Base-by-base conservation (phyloP, 2,797 vertebrate genomes). In the Poeciliopsis turneri region DNA sequence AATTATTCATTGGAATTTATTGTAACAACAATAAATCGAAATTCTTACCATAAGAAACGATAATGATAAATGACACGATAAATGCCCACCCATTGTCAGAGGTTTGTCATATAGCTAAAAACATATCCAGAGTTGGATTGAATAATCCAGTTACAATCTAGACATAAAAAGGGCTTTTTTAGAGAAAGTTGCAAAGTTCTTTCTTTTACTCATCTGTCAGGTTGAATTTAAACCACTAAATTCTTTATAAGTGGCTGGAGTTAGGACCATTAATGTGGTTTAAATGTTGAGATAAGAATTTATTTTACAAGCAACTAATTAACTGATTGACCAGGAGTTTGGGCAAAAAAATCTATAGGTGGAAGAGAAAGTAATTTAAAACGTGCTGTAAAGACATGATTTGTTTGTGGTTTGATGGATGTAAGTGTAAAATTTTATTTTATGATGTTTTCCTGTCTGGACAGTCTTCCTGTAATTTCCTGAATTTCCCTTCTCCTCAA, bases 401-500 rank as follows among this genome's bases (percentile, higher is more conserved):
- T 70, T 1, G 5, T 8, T 71, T 71, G 16, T 7, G 12, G 39
- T 69, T 41, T 39, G 70, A 72, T 20, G 0, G 18, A 39, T 76
- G 33, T 49, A 39, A 66, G 70, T 49, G 25, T 77, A 28, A 78
- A 43, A 2, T 5, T 59, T 71, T 78, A 46, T 76, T 82, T 57
- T n/a, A 46, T 7, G 57, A 77, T 78, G 39, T 86, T 79, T 85
- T 88, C 83, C 84, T 92, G 92, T 78, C 87, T 75, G 85, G 74
- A 88, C 91, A 92, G 75, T 92, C 91, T 86, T 82, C 86, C 81
- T 79, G 82, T 74, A 75, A 64, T 89, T 89, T 87, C 84, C 85
- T 82, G 83, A 91, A 90, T 91, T 92, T 85, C 86, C 91, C 79
- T 92, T 90, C 87, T 93, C 86, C 89, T 84, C 84, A 25, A 76